phyloP scores from a whole-genome alignment of 2,797 vertebrate species.

The Hippocampus kuda region DNA sequence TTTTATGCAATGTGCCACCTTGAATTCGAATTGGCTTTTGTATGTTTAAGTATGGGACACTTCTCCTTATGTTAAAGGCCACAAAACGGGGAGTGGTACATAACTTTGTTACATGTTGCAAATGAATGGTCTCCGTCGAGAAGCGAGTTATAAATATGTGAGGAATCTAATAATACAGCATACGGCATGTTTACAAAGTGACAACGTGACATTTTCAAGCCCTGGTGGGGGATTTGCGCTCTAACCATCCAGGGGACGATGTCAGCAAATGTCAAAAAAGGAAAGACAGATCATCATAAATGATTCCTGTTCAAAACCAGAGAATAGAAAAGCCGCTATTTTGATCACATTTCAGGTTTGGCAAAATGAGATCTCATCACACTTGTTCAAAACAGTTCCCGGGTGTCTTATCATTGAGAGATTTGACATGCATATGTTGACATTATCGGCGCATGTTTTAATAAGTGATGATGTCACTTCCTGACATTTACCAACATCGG shows the following conservation, averaged over 20 bases:
- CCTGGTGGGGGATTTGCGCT: conserved; percentile 50
- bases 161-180: neutral
- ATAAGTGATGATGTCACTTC: neutral
- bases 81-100: neutral
- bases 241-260: conserved; percentile 43
- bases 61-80: no score
- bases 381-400: no score
- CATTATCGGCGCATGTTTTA: no score
- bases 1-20: no score
- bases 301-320: conserved; percentile 57
- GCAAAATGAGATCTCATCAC: conserved; percentile 1
- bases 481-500: neutral
- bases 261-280: conserved; percentile 66
- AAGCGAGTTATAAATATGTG: neutral
- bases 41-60: no score
- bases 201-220: conserved; percentile 66
- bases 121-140: neutral
- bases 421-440: neutral
- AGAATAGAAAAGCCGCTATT: conserved; percentile 42
- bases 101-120: neutral
- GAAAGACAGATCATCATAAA: conserved; percentile 42
- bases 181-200: neutral
- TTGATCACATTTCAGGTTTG: conserved; percentile 31
- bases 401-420: no score
- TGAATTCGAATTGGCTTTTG: no score